Evolutionary conservation across 2,797 vertebrate genomes (phyloP).

Genomic region (Eutrigla gurnardus): DNA sequence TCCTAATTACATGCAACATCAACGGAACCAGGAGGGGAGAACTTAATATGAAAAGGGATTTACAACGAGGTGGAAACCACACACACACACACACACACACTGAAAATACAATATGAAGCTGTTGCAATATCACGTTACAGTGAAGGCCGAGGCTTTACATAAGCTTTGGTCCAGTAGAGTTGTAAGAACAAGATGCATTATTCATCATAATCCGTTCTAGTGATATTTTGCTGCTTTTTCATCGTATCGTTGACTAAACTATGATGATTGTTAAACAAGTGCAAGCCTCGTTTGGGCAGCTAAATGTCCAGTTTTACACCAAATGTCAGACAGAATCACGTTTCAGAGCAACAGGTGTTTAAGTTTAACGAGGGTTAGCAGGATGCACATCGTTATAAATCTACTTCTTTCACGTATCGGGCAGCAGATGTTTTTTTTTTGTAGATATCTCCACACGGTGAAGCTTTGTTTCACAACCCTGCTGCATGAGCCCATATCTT

Average conservation of each 20-base stretch:
- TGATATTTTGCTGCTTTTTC: not conserved
- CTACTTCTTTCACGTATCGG: too few relatives aligned
- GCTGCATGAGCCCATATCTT: slow-evolving; percentile 25
- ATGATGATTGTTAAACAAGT: too few relatives aligned
- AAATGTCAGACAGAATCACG: too few relatives aligned
- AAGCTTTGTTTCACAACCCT: slow-evolving; percentile 25
- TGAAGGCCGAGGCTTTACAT: not conserved
- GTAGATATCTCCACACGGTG: not conserved
- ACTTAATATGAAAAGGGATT: not conserved
- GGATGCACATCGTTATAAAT: too few relatives aligned
- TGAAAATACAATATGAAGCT: not conserved
- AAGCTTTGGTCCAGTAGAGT: too few relatives aligned
- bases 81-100: not conserved
- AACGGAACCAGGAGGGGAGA: not conserved
- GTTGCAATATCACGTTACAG: not conserved
- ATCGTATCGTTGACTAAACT: too few relatives aligned
- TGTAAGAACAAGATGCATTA: too few relatives aligned
- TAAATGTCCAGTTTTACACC: too few relatives aligned
- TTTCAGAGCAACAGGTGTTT: not conserved
- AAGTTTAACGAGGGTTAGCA: not conserved
- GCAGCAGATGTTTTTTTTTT: not conserved
- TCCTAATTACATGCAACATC: not conserved
- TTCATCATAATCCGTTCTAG: too few relatives aligned
- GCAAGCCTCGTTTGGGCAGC: too few relatives aligned
- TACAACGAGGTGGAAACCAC: not conserved